Evolutionary conservation across 2,113 vertebrate species (phyloP), one percentile per base, ranked within the genome.

Genomic region (Nothoprocta perdicaria): DNA sequence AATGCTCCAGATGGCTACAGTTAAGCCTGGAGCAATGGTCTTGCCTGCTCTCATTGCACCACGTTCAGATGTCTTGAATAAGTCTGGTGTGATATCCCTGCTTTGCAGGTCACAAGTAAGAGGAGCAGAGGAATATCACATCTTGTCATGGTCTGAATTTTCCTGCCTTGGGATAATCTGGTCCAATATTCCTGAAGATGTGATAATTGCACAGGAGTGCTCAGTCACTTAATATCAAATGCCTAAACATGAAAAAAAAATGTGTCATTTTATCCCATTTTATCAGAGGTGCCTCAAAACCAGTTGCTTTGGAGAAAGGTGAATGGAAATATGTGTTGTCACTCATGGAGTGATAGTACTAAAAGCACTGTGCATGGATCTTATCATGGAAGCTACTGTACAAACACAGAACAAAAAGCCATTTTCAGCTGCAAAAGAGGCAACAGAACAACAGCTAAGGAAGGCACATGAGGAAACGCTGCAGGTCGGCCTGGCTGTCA

Each of bases 391-490:
- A 91, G 48, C 33, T 66, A 18, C 58, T 66, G 40, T 48, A 67
- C 38, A 77, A 83, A 61, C 0, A 21, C 29, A 1, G 33, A 84
- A 84, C 9, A 40, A 74, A 38, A 89, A 84, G 58, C 46, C 40
- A 89, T 35, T 12, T 45, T 14, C 22, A 48, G 66, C 31, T 66
- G 46, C 21, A 22, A 48, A 83, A 55, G 38, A 67, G 65, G n/a
- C 68, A 79, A 72, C 18, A 23, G 45, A 57, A 48, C n/a, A 75
- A 10, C n/a, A 88, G 57, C 65, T 80, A 15, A 2, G 1, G 6
- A 58, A 45, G 1, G 53, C 40, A 57, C n/a, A n/a, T 0, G 0
- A 82, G 61, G 21, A 78, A 75, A 26, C 1, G 0, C 17, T 79
- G 41, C 24, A n/a, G 14, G 38, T 55, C 53, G 38, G 58, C 68